phyloP scores from a whole-genome alignment of 1,140 invertebrate species.

The Homalodisca vitripennis region DNA sequence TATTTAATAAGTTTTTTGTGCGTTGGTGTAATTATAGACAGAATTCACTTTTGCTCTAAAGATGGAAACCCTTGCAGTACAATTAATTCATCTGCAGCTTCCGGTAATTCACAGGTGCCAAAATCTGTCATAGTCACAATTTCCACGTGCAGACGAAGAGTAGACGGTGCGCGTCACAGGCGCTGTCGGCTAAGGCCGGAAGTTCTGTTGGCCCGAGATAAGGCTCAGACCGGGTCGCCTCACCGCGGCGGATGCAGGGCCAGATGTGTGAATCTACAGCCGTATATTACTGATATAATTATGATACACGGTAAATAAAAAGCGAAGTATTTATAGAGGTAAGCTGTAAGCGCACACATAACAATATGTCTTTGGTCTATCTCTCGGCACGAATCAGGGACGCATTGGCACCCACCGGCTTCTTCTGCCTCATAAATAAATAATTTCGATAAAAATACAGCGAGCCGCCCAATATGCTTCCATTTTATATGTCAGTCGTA shows the following conservation, averaged over 20 bases:
- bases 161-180: no score
- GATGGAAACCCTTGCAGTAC: no score
- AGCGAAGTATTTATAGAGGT: slow-evolving; percentile 22
- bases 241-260: slow-evolving; percentile 8
- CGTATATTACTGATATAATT: slow-evolving; percentile 29
- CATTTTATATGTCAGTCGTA: slow-evolving; percentile 16
- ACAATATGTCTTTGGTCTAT: slow-evolving; percentile 26
- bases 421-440: slow-evolving; percentile 19
- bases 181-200: no score
- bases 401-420: slow-evolving; percentile 16
- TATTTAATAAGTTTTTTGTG: no score
- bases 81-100: no score
- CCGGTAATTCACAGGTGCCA: no score
- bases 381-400: slow-evolving; percentile 12
- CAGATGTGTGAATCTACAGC: slow-evolving; percentile 22
- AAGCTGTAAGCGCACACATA: slow-evolving; percentile 3
- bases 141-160: no score
- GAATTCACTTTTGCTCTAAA: no score
- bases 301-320: slow-evolving; percentile 29
- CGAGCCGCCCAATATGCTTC: slow-evolving; percentile 23
- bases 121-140: no score
- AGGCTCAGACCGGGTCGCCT: no score
- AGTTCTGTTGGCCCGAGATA: slow-evolving; percentile 17
- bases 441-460: slow-evolving; percentile 20
- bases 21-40: no score